Base-by-base conservation (phyloP, 2,113 vertebrate species). In the Bujurquina vittata region DNA sequence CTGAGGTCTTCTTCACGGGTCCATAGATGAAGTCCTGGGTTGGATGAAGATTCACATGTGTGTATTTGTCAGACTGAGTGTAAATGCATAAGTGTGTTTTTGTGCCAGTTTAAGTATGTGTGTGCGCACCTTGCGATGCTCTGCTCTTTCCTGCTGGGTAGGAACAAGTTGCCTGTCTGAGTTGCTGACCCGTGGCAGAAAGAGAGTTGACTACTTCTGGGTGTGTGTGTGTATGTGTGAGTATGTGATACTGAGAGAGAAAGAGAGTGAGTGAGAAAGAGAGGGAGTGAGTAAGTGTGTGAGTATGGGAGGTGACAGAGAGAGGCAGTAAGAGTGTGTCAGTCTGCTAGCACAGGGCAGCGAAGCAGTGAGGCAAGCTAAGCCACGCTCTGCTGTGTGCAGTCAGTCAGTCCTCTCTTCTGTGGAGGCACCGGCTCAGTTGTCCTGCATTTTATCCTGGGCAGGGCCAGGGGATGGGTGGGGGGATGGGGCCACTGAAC, bases 381-480 rank as follows among this genome's bases (percentile, higher is more conserved):
- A 89, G 86, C 90, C 89, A 85, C 80, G 85, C 92, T 93, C 89
- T 89, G 87, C 93, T 93, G 90, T 89, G 90, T 83, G 92, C 85
- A 92, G 92, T 82, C 88, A 93, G 86, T 86, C 91, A 87, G 84
- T 80, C 78, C 84, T 83, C 89, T 91, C 87, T 55, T 89, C 91
- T 94, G 88, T 93, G 91, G 87, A 83, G 88, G 85, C 83, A 86
- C 82, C 69, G 86, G 86, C 89, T 91, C 91, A 90, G 86, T 77
- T 84, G 88, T 85, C 92, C 84, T 89, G 89, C 91, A 93, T 95
- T 96, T 94, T 94, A 95, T 95, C 91, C 94, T 94, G 95, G 93
- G 94, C 92, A 90, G 95, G 93, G 93, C 95, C 92, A 87, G 85
- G 80, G 93, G 87, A 86, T 81, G 89, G 85, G 85, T 85, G 89